phyloP scores from a whole-genome alignment of 2,113 vertebrate species.

The Colius striatus region DNA sequence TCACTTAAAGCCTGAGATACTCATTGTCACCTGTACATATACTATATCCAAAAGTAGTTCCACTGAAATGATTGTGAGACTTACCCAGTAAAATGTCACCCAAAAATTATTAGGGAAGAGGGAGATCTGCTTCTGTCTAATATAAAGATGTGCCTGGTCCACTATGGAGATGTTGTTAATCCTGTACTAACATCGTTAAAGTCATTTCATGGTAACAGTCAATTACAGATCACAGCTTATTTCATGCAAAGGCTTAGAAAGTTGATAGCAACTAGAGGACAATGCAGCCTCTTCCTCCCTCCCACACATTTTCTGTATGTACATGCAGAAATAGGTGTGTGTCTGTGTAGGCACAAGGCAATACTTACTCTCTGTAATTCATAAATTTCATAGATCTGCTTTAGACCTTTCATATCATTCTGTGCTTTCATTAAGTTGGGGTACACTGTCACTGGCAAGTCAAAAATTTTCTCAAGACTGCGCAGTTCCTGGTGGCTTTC shows the following conservation, averaged over 20 bases:
- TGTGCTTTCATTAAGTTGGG: slow-evolving; percentile 84
- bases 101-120: neutral
- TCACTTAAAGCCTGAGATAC: neutral
- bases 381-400: slow-evolving; percentile 86
- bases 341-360: neutral
- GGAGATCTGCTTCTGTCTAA: neutral
- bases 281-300: neutral
- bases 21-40: neutral
- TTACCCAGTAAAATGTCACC: neutral
- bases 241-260: neutral
- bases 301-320: neutral
- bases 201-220: neutral
- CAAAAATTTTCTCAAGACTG: slow-evolving; percentile 89
- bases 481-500: slow-evolving; percentile 77
- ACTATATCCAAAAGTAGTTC: neutral
- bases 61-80: neutral
- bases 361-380: slow-evolving; percentile 79
- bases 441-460: slow-evolving; percentile 83
- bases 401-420: slow-evolving; percentile 84
- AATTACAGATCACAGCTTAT: neutral
- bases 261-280: neutral
- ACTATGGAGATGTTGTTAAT: neutral
- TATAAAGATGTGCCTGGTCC: neutral
- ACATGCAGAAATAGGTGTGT: rapidly evolving
- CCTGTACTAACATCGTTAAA: neutral